A percentile compares a stretch with the other conserved stretches of the same genome.
Evolutionary conservation across 2,797 vertebrate genomes (phyloP).

Genomic region (Gymnocypris eckloni): DNA sequence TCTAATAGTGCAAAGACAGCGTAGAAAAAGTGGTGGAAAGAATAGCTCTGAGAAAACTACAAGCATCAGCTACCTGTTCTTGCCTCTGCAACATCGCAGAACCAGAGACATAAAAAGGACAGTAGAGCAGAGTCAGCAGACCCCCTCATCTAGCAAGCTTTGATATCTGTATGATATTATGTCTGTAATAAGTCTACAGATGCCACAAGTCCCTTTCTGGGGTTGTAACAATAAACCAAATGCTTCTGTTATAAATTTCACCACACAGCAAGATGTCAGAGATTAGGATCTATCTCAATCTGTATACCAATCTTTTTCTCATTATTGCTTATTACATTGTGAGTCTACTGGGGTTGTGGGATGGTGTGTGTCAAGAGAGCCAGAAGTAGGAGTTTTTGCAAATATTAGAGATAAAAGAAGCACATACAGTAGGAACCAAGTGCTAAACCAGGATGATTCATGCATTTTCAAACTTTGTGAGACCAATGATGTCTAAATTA

Average conservation of each 20-base stretch:
- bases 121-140: conserved; percentile 12
- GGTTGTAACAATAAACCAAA: conserved; percentile 13
- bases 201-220: background rate
- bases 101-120: conserved; percentile 17
- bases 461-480: background rate
- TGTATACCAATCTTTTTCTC: conserved; percentile 32
- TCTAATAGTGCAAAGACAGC: background rate
- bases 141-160: background rate
- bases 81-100: background rate
- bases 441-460: background rate
- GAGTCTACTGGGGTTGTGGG: conserved; percentile 20
- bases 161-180: conserved; percentile 16
- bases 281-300: conserved; percentile 32
- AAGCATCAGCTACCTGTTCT: background rate
- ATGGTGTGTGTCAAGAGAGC: conserved; percentile 14
- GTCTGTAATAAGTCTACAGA: background rate
- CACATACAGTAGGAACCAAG: background rate
- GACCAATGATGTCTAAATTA: background rate
- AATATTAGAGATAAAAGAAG: conserved; percentile 21
- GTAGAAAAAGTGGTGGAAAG: background rate
- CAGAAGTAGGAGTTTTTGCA: background rate
- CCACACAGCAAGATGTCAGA: conserved; percentile 14
- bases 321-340: conserved; percentile 39
- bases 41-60: background rate
- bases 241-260: conserved; percentile 20